Percentiles rank a stretch among this genome's conserved stretches.
Conservation (phyloP, 2,888 invertebrate species). For the Acanthosoma haemorrhoidale region DNA sequence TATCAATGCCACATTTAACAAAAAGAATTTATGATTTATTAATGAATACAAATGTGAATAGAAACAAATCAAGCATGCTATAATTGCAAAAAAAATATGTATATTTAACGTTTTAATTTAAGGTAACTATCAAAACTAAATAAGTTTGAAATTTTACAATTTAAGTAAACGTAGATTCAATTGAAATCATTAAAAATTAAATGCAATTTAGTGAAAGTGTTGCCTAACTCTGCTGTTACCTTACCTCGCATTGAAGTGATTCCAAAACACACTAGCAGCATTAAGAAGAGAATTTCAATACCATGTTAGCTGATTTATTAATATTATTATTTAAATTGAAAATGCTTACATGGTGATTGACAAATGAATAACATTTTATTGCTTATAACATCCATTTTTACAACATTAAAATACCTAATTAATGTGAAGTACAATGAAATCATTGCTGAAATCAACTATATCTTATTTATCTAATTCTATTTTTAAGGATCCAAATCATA, state of each 20-base stretch:
- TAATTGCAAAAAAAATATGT: not conserved
- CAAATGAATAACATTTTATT: not conserved
- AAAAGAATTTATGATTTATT: not conserved
- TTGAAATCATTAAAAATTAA: slow-evolving; percentile 26
- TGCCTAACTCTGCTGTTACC: slow-evolving; percentile 45
- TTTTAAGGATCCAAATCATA: not conserved
- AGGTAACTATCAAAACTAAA: no score
- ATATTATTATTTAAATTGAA: slow-evolving; percentile 7
- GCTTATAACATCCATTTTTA: slow-evolving; percentile 18
- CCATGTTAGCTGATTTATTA: slow-evolving; percentile 29
- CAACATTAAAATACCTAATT: slow-evolving; percentile 23
- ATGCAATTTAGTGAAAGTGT: slow-evolving; percentile 30
- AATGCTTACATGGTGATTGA: slow-evolving; percentile 27
- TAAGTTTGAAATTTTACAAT: not conserved
- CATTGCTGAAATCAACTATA: slow-evolving; percentile 16
- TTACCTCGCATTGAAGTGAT: slow-evolving; percentile 99
- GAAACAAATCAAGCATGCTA: not conserved
- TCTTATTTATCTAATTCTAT: not conserved
- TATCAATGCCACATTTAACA: not conserved
- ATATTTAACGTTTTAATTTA: no score
- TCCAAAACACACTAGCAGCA: slow-evolving; percentile 85
- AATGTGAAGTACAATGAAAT: slow-evolving; percentile 24
- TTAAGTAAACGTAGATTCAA: not conserved
- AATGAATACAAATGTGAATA: not conserved
- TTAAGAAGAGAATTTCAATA: slow-evolving; percentile 41